These are phyloP conservation scores for Carassius auratus DNA, from an alignment of 2,113 vertebrate genomes.

Conservation along the genomic window DNA sequence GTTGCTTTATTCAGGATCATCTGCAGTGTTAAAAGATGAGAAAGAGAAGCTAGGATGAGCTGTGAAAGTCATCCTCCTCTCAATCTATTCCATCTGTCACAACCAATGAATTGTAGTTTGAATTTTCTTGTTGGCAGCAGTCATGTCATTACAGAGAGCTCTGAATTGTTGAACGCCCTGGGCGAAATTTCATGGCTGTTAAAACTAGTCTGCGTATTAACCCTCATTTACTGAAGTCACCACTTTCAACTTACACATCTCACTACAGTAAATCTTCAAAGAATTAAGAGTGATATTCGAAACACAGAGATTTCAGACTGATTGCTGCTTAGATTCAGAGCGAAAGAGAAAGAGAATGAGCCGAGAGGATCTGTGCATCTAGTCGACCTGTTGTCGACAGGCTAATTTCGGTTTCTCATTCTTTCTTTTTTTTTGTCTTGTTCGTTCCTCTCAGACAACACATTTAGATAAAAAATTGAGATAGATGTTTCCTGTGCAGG, in stretches of 20 bases:
- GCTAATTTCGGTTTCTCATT: constrained; percentile 42
- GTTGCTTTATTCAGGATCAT: neutral
- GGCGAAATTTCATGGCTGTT: constrained; percentile 47
- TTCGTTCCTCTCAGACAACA: constrained; percentile 23
- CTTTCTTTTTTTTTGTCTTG: neutral
- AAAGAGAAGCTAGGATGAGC: constrained; percentile 24
- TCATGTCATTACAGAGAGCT: constrained; percentile 46
- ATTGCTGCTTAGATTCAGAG: constrained; percentile 25
- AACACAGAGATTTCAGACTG: constrained; percentile 13
- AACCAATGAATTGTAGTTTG: constrained; percentile 40
- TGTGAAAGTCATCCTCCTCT: constrained; percentile 26
- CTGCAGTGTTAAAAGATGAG: neutral
- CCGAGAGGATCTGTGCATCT: constrained; percentile 14
- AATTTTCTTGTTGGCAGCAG: constrained; percentile 43
- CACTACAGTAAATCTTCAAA: constrained; percentile 45
- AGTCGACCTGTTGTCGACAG: constrained; percentile 35
- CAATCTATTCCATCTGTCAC: constrained; percentile 45
- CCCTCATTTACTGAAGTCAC: constrained; percentile 42
- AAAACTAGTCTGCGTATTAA: constrained; percentile 39
- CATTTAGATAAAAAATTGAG: constrained; percentile 45
- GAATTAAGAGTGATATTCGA: constrained; percentile 31
- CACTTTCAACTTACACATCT: constrained; percentile 32
- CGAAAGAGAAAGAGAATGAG: neutral
- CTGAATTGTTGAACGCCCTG: constrained; percentile 39
- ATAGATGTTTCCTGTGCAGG: constrained; percentile 35